phyloP scores from a whole-genome alignment of 1,140 invertebrate genomes.

The Zaprionus camerounensis region DNA sequence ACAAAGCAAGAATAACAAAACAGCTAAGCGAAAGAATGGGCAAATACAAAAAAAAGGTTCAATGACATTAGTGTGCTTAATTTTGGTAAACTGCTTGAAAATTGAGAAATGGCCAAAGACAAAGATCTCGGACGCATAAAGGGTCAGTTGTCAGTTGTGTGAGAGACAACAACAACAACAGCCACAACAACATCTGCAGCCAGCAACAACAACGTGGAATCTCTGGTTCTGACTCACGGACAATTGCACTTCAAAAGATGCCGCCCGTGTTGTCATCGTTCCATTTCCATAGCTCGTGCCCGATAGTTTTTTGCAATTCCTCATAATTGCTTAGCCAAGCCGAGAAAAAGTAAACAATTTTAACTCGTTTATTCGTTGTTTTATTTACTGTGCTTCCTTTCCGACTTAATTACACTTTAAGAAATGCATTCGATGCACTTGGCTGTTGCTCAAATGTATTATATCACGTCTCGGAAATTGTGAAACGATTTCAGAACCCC shows the following conservation, averaged over 20 bases:
- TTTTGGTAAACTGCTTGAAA: constrained; percentile 27
- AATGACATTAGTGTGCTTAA: constrained; percentile 55
- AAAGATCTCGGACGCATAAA: constrained; percentile 38
- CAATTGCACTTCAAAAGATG: constrained; percentile 48
- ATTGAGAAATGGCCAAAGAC: constrained; percentile 48
- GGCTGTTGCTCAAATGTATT: constrained; percentile 6
- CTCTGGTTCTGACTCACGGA: constrained; percentile 33
- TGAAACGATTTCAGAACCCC: constrained; percentile 14
- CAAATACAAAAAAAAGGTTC: constrained; percentile 58
- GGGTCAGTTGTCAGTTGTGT: constrained; percentile 27
- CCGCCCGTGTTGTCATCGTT: constrained; percentile 34
- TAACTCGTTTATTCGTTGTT: constrained; percentile 23
- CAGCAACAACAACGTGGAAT: background rate
- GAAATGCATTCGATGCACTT: constrained; percentile 20
- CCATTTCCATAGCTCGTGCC: constrained; percentile 25
- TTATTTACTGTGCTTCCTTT: constrained; percentile 11
- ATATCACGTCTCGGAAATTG: constrained; percentile 26
- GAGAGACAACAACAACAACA: background rate
- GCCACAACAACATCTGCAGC: background rate
- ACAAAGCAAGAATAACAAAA: constrained; percentile 32
- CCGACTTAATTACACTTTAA: constrained; percentile 14
- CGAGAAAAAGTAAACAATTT: constrained; percentile 28
- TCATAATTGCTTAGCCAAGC: constrained; percentile 43
- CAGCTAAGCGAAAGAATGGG: constrained; percentile 27
- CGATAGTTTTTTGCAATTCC: constrained; percentile 17